These are phyloP conservation scores for Nibea coibor DNA, from an alignment of 2,113 vertebrate genomes.

Conservation along the genomic window DNA sequence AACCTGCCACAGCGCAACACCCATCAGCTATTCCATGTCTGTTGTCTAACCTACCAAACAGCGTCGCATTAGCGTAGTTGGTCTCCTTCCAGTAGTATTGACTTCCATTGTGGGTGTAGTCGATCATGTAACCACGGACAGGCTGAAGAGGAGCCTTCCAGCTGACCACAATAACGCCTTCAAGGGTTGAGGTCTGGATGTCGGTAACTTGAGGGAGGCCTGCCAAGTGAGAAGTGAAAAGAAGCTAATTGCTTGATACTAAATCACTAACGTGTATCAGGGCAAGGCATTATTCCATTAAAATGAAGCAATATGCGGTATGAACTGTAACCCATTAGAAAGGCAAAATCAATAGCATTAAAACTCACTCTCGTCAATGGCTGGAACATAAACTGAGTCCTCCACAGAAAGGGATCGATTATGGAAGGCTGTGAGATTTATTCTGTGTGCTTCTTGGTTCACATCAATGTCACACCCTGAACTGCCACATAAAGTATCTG, in stretches of 20 bases:
- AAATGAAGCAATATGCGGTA: background rate
- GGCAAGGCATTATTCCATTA: slow-evolving; percentile 9
- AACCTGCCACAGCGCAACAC: no score
- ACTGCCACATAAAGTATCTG: background rate
- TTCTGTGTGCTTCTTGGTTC: slow-evolving; percentile 44
- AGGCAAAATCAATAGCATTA: slow-evolving; percentile 21
- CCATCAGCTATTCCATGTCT: background rate
- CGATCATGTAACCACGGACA: slow-evolving; percentile 69
- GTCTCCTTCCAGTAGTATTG: slow-evolving; percentile 67
- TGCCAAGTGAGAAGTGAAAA: slow-evolving; percentile 28
- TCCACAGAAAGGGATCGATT: background rate
- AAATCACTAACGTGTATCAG: background rate
- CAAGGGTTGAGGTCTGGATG: slow-evolving; percentile 22
- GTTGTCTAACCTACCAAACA: slow-evolving; percentile 64
- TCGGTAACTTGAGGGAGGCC: slow-evolving; percentile 58
- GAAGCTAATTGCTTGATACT: background rate
- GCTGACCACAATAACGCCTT: slow-evolving; percentile 45
- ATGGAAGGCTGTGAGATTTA: slow-evolving; percentile 45
- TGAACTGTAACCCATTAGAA: background rate
- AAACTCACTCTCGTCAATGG: slow-evolving; percentile 66
- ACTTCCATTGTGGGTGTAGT: slow-evolving; percentile 71
- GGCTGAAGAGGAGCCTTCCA: slow-evolving; percentile 62
- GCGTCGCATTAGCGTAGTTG: slow-evolving; percentile 40
- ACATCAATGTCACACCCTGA: slow-evolving; percentile 59
- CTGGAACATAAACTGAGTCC: slow-evolving; percentile 72